Base-by-base conservation (phyloP, 2,888 invertebrate genomes). In the Drosophila nr. perissopoda region DNA sequence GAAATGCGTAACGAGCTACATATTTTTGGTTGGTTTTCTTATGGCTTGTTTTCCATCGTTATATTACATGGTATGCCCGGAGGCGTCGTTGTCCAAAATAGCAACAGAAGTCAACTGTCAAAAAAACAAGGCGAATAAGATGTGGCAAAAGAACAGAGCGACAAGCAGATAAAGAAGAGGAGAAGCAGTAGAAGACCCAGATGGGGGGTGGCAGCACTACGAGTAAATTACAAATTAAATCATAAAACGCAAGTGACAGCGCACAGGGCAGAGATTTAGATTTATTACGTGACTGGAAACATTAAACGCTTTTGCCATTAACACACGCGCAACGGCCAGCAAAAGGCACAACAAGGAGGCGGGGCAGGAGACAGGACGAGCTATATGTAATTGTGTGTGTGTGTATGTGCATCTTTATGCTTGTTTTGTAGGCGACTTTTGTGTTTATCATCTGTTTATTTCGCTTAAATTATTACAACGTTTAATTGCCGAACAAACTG, bases 241-340 rank as follows among this genome's bases (percentile, higher is more conserved):
- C 87, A 87, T 87, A 87, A 87, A 87, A 88, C 87, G 86, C 90
- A 87, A 87, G 90, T 90, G 87, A 87, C 87, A 87, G 87, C 83
- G 90, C 83, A 75, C 83, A 88, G 90, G 80, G 89, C 82, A 87
- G 83, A 87, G 87, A 90, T 87, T 87, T 87, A 89, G 87, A 87
- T 87, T 87, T 87, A 87, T 87, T 87, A 87, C 87, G 87, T 87
- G 87, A 87, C 87, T 86, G 83, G 87, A 90, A 87, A 87, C 82
- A 90, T 90, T 90, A 87, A 87, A 90, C 90, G 89, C 71, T 81
- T 64, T 81, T 73, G 87, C 89, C 88, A 85, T 85, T 85, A 85
- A 89, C 85, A 87, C 85, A 85, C 85, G 85, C 89, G 75, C 54
- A 16, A 38, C 51, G 69, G 29, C 40, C 7, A 57, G 1, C 69